phyloP scores from a whole-genome alignment of 2,113 vertebrate genomes.

The Zapus hudsonius region DNA sequence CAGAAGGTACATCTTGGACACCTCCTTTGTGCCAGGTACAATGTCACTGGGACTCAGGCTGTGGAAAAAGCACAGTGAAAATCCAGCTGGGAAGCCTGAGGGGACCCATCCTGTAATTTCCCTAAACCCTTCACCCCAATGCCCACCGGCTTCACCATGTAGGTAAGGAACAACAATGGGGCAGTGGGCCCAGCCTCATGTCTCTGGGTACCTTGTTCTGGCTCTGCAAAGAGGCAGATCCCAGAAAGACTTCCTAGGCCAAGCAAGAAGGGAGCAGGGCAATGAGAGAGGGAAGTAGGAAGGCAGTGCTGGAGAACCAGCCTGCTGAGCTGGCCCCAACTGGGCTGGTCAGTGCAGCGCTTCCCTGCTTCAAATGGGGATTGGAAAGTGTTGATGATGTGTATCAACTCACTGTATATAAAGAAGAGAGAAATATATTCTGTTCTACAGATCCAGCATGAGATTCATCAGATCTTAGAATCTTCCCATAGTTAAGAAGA shows the following conservation, averaged over 20 bases:
- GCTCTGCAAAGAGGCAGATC: not conserved
- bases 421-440: not conserved
- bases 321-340: no score
- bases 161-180: not conserved
- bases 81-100: not conserved
- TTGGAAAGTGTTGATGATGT: not conserved
- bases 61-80: not conserved
- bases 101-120: no score
- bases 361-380: not conserved
- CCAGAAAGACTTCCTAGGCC: not conserved
- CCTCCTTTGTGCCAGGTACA: not conserved
- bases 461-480: not conserved
- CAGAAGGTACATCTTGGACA: not conserved
- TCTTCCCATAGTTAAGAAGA: no score
- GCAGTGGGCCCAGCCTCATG: not conserved
- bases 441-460: not conserved
- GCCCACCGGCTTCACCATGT: not conserved
- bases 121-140: not conserved
- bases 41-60: not conserved
- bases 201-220: accelerated
- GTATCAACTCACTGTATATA: not conserved
- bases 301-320: no score
- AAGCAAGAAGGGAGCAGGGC: not conserved
- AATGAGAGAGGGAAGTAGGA: not conserved
- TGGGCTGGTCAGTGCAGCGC: no score